A percentile compares a stretch with the other conserved stretches of the same genome.
These are phyloP conservation scores for Plebejus anna DNA, from an alignment of 2,888 invertebrate species.

Conservation along the genomic window DNA sequence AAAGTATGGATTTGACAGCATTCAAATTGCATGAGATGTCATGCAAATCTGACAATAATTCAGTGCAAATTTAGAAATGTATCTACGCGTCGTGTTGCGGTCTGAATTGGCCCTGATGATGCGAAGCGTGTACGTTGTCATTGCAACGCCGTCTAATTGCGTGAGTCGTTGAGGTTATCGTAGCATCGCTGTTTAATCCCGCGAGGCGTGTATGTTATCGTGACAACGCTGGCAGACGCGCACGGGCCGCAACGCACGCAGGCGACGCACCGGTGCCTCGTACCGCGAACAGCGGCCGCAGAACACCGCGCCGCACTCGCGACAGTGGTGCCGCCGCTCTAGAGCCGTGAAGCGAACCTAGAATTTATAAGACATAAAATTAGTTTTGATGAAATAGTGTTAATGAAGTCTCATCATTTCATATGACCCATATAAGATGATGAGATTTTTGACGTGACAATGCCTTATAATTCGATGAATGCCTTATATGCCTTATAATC, in stretches of 20 bases:
- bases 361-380: neutral
- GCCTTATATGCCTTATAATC: no score
- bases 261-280: conserved; percentile 96
- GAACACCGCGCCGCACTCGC: conserved; percentile 98
- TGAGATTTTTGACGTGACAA: no score
- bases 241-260: conserved; percentile 96
- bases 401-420: no score
- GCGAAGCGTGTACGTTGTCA: neutral
- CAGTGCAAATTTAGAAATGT: no score
- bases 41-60: no score
- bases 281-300: conserved; percentile 98
- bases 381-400: no score
- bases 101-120: no score
- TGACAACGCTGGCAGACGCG: conserved; percentile 97
- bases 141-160: conserved; percentile 78
- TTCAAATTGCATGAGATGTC: no score
- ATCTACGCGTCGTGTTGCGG: no score
- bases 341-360: conserved; percentile 91
- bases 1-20: no score
- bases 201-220: conserved; percentile 53
- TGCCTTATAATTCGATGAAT: no score
- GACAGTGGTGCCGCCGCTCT: conserved; percentile 97
- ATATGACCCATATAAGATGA: no score
- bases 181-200: neutral
- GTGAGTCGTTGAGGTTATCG: conserved; percentile 84